Evolutionary conservation across 2,888 invertebrate species (phyloP).

Genomic region (Harpagoxenus sublaevis): DNA sequence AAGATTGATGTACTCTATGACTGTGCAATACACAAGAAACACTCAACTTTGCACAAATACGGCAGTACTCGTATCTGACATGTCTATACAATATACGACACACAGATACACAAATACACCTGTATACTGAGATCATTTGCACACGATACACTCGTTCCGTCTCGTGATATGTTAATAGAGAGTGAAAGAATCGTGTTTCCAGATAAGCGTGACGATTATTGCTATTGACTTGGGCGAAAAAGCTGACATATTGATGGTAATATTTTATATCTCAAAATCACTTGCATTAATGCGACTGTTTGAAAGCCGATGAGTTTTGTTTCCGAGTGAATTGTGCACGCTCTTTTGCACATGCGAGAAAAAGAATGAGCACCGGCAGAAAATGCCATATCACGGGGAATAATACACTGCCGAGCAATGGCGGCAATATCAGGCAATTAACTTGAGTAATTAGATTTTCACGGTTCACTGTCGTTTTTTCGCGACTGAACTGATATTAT

Average conservation of each 20-base stretch:
- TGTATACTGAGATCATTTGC: background rate
- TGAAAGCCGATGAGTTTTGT: background rate
- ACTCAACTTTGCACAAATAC: constrained; percentile 1
- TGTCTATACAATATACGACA: background rate
- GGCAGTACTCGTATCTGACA: background rate
- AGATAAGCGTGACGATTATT: constrained; percentile 15
- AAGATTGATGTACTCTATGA: background rate
- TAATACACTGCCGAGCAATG: constrained; percentile 27
- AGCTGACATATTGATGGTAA: constrained; percentile 23
- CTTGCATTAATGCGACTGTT: constrained; percentile 17
- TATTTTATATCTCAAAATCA: constrained; percentile 22
- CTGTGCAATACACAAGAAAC: background rate
- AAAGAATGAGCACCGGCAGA: constrained; percentile 16
- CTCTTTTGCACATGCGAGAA: background rate
- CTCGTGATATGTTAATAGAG: constrained; percentile 48
- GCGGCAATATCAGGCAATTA: constrained; percentile 11
- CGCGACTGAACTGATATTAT: background rate
- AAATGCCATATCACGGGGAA: constrained; percentile 20
- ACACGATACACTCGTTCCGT: background rate
- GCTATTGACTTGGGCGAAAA: constrained; percentile 10
- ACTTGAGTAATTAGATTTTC: constrained; percentile 19
- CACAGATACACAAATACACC: too few relatives aligned
- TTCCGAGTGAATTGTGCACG: background rate
- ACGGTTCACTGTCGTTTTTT: background rate
- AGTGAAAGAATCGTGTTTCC: constrained; percentile 7